A percentile compares a stretch with the other conserved stretches of the same genome.
phyloP scores from a whole-genome alignment of 2,888 invertebrate genomes.

The Eilema sororculum region DNA sequence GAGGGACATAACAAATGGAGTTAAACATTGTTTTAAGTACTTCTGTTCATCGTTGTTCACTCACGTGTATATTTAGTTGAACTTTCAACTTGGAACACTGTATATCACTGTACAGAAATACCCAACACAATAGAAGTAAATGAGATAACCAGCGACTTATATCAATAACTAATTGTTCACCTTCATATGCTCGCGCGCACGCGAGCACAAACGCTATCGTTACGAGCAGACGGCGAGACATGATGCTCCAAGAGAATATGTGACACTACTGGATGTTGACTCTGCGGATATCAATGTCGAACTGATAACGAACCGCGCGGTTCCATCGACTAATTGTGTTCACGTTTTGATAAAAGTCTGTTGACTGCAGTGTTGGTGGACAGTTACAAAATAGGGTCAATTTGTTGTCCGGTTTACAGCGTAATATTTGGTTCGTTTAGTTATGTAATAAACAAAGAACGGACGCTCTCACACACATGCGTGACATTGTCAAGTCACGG shows the following conservation, averaged over 20 bases:
- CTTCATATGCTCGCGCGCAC: conserved; percentile 64
- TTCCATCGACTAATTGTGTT: conserved; percentile 44
- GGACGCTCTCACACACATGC: neutral
- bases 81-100: conserved; percentile 8
- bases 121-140: conserved; percentile 51
- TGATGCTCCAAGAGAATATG: conserved; percentile 16
- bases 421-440: neutral
- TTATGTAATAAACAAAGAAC: neutral
- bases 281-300: conserved; percentile 9
- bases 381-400: neutral
- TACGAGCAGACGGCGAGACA: conserved; percentile 17
- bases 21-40: conserved; percentile 51
- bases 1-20: conserved; percentile 62
- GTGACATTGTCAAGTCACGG: neutral
- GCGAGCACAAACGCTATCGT: conserved; percentile 50
- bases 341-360: conserved; percentile 69
- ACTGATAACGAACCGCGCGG: conserved; percentile 20
- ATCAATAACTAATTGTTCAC: conserved; percentile 60
- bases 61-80: conserved; percentile 4
- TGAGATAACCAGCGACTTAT: conserved; percentile 54
- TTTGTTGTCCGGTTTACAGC: neutral
- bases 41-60: conserved; percentile 38
- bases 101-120: conserved; percentile 51
- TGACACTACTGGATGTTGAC: conserved; percentile 16
- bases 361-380: conserved; percentile 62